Base-by-base conservation (phyloP, 2,797 vertebrate species). In the Eulemur coronatus region DNA sequence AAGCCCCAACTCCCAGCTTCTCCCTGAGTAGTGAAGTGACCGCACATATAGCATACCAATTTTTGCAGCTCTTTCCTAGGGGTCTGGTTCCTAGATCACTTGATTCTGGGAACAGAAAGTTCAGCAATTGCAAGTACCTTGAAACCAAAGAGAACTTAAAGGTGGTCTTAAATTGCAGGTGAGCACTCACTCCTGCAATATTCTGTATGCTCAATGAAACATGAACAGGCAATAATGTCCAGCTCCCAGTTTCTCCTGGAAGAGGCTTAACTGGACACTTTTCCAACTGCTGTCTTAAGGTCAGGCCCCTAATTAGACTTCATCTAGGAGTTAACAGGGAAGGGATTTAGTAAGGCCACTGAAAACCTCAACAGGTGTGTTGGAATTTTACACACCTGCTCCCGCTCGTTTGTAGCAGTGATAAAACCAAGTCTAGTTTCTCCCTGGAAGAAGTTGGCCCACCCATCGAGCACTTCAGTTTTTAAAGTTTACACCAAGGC, bases 381-480 rank as follows among this genome's bases (percentile, higher is more conserved):
- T 28, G 8, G 46, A 11, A 26, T 7, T 30, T 33, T 17, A 61
- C 0, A 1, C 1, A 24, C 7, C 52, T 78, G 7, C 15, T 70
- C 22, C 69, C 10, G 22, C 8, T 43, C 38, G 4, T 7, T 57
- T 22, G 2, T 22, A 67, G 8, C 26, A 33, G 30, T 26, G 38
- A 35, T 59, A 38, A 86, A 86, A 73, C 5, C 43, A 43, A n/a
- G 10, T 48, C 7, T 35, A 41, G 26, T 20, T 38, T 72, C 30
- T 75, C 12, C 7, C 33, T 73, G 15, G 15, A 38, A 50, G 5
- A 7, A 67, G 35, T 72, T 57, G 38, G 28, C 5, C 70, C 17
- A 41, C 0, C 2, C 30, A 61, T 0, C 41, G 15, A 46, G 22
- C n/a, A 57, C 0, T n/a, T 5, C 5, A 33, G 50, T 28, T 43